phyloP scores from a whole-genome alignment of 2,113 vertebrate genomes.

The Athene cunicularia region DNA sequence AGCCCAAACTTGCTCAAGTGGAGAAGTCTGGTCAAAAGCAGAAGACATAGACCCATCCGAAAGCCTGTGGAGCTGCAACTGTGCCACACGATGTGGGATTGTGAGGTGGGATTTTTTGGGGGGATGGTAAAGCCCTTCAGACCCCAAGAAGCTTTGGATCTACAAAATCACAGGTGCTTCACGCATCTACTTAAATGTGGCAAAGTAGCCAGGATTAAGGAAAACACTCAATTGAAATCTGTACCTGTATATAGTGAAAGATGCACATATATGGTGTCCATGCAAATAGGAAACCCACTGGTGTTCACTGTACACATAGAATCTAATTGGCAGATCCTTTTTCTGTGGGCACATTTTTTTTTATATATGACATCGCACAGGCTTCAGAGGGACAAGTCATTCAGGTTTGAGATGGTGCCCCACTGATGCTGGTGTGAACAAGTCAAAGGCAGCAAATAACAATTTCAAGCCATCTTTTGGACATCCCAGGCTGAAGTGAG shows the following conservation, averaged over 20 bases:
- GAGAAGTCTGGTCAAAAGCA: background rate
- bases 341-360: background rate
- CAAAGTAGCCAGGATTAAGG: background rate
- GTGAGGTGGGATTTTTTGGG: background rate
- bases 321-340: background rate
- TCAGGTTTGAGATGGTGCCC: background rate
- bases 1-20: background rate
- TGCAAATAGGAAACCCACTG: background rate
- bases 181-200: background rate
- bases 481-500: background rate
- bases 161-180: background rate
- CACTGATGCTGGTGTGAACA: background rate
- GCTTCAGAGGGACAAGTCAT: background rate
- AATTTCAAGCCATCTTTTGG: background rate
- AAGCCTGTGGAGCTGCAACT: background rate
- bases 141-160: background rate
- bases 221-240: background rate
- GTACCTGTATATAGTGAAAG: background rate
- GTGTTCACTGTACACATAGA: background rate
- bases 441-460: background rate
- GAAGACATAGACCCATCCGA: background rate
- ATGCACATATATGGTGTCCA: too few species aligned
- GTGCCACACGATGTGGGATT: rapidly evolving
- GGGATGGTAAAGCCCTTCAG: background rate
- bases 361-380: background rate